Base-by-base conservation (phyloP, 2,113 vertebrate species). In the Ellobius talpinus region DNA sequence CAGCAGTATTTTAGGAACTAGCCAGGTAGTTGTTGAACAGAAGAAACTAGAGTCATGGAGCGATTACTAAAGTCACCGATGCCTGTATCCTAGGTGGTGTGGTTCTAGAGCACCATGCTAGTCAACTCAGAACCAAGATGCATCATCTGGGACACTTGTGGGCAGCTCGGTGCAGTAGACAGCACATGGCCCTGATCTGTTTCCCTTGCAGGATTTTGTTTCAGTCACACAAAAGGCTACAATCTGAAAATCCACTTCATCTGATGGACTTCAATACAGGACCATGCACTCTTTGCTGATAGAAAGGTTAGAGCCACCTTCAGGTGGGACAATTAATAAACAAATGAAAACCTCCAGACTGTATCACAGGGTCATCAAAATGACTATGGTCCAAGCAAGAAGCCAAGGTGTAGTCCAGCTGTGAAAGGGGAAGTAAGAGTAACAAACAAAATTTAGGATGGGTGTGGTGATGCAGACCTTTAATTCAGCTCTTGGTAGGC, bases 41-140 rank as follows among this genome's bases (percentile, higher is more conserved):
- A 61, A 72, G 95, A 29, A 14, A 89, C 86, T 58, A 96, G 36
- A 96, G 88, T n/a, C 39, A 84, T 4, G 19, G 23, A 82, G 36
- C 3, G 55, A 36, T 39, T 33, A 76, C 26, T 33, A 33, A 14
- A 70, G 63, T 65, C 2, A 42, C n/a, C 61, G 24, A 87, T 10
- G 33, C 47, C 55, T 96, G 79, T 81, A 42, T 85, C 31, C 9
- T 42, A 55, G 29, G 61, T 10, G 77, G 21, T 73, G 24, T 68
- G 47, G 11, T 81, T 78, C 61, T 42, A 89, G 12, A 74, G 36
- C 5, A 94, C 65, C 65, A 77, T 63, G 29, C 16, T 88, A 84
- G 86, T 93, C 91, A 92, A 93, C 52, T 70, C 84, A 45, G 74
- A 87, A 52, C 81, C 68, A 94, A 92, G n/a, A 92, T 33, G 79